Base-by-base conservation (phyloP, 1,140 invertebrate genomes). In the Nasonia longicornis region DNA sequence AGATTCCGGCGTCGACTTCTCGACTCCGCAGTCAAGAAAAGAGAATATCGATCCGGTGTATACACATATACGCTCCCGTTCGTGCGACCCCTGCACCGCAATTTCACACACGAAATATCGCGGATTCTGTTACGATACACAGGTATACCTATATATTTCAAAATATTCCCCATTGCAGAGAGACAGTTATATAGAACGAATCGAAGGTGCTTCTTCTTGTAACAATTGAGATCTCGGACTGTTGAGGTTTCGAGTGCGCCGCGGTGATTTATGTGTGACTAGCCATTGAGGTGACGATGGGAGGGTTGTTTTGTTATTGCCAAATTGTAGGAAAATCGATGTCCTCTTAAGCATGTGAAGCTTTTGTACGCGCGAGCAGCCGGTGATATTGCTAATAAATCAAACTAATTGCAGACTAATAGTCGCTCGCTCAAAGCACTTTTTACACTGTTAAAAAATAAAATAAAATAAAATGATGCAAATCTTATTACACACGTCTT, bases 21-120 rank as follows among this genome's bases (percentile, higher is more conserved):
- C 42, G 35, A 45, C 10, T 20, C 52, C 29, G 45, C 42, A 73
- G 38, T 14, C 71, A 48, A 73, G 42, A 48, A 73, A 52, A 73
- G 22, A 52, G 22, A 52, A 52, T 73, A 73, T 73, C 45, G 71
- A 73, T 73, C 70, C 26, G 35, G 38, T 42, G 14, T 31, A 22
- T 8, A 38, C 20, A 31, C 14, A 6, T 29, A 6, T 35, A 14
- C 42, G 69, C 29, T 38, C 35, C 69, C 35, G 10, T 67, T 67
- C 66, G 26, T 12, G 20, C 66, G 69, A 71, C 69, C 69, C 69
- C 31, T 42, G 69, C 29, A 29, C 29, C 20, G 16, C 29, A 38
- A 7, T 35, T 70, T 2, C 8, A 66, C 22, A 29, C 64, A 66
- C 64, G 64, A 31, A 67, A 42, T 31, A 52, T 73, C n/a, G 42